These are phyloP conservation scores for Cyclargus thomasi DNA, from an alignment of 1,140 invertebrate species.

Conservation along the genomic window DNA sequence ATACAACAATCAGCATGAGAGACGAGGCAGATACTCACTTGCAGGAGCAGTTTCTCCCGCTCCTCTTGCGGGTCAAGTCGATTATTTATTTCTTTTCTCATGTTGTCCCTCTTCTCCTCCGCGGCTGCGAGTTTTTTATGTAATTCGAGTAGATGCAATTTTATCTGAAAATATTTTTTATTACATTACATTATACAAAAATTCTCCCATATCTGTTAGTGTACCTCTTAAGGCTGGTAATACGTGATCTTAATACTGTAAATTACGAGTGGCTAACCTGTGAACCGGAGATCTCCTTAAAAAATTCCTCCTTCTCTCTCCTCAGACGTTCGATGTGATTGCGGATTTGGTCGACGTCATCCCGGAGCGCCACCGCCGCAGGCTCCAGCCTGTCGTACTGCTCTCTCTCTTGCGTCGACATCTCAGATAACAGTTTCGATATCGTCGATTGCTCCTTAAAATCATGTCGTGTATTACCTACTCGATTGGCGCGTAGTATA, in stretches of 20 bases:
- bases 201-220: too few relatives aligned
- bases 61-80: constrained; percentile 85
- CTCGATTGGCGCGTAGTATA: too few relatives aligned
- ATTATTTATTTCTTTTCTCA: constrained; percentile 82
- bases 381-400: constrained; percentile 77
- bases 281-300: constrained; percentile 83
- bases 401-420: constrained; percentile 78
- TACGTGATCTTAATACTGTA: too few relatives aligned
- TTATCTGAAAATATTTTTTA: constrained; percentile 72
- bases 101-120: constrained; percentile 80
- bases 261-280: constrained; percentile 42
- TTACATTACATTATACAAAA: neutral
- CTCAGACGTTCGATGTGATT: constrained; percentile 79
- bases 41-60: constrained; percentile 81
- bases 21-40: constrained; percentile 37
- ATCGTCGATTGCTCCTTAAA: constrained; percentile 75
- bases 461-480: too few relatives aligned
- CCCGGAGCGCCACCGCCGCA: constrained; percentile 74
- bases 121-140: constrained; percentile 81
- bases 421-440: constrained; percentile 68
- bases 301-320: constrained; percentile 79
- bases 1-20: too few relatives aligned
- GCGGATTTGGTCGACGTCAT: constrained; percentile 79
- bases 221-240: too few relatives aligned
- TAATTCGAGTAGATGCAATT: constrained; percentile 84